Evolutionary conservation across 1,140 invertebrate species (phyloP), one percentile per base, ranked within the genome.

Genomic region (Formica selysi): DNA sequence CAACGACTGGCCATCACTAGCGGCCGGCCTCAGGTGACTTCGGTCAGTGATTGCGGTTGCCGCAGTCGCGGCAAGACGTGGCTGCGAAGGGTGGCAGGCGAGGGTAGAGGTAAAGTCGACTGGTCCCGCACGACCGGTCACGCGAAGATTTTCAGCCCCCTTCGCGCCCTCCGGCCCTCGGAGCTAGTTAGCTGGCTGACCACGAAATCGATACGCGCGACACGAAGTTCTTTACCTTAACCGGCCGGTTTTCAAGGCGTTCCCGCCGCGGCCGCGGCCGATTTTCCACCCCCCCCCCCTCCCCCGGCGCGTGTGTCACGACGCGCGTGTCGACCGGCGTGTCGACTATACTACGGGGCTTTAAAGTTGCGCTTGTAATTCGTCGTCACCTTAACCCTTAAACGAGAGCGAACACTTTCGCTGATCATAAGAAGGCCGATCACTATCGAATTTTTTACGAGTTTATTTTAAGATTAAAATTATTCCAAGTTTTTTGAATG

Each of bases 91-190:
- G 88, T 3, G 85, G 88, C 61, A 74, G 62, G 68, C 73, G 88
- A 91, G 91, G 92, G 91, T 86, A 51, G 48, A 51, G 48, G 86
- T 89, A 87, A 91, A 91, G 91, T 88, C 89, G 91, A 86, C 78
- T 68, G 80, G 48, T 22, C 64, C 89, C 85, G 86, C 76, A 10
- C 76, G 76, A 79, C 81, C 89, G 92, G 93, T 94, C 93, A 94
- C 94, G 94, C 94, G 81, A 94, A 94, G 93, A 94, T 94, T 94
- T 94, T 86, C 73, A 38, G 16, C 22, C 59, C 32, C 80, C 84
- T 64, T 73, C 65, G 67, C n/a, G 16, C 81, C 87, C 89, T 83
- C 87, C 92, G 68, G 76, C 85, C 92, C 85, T 68, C 89, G 89
- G 62, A 11, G 86, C 76, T 51, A 57, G 74, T 70, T 85, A 87